Evolutionary conservation across 2,797 vertebrate genomes (phyloP), one percentile per base, ranked within the genome.

Genomic region (Chanos chanos): DNA sequence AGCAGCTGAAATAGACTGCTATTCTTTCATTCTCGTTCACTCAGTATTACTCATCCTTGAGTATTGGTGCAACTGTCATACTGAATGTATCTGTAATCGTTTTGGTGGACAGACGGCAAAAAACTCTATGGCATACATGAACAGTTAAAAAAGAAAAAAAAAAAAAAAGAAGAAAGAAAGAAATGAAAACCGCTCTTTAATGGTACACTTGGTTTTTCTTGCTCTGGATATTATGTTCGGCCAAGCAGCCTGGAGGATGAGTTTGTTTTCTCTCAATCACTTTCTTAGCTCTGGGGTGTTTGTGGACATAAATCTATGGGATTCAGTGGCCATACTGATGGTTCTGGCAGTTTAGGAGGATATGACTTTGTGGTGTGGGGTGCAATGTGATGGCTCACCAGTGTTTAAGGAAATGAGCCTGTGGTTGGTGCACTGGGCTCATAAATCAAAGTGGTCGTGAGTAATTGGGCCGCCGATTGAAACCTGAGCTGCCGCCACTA

Each of bases 331-430:
- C 27, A 44, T 16, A 19, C 43, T 67, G 22, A 45, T 22, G 53
- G 49, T 40, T 12, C 24, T 25, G n/a, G 30, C 45, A 37, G 50
- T 28, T 66, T 22, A 49, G 43, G 43, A 49, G 47, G 61, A 45
- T 68, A 50, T 56, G 60, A 48, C 64, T 73, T 68, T 53, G 50
- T 64, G 45, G 33, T 19, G 37, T 34, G 47, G 50, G 34, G 34
- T 41, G 25, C 12, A 30, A 48, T 41, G 52, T 27, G 40, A 66
- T 37, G 31, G 61, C 43, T 34, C 12, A 16, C 40, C 64, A 59
- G 73, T 56, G 73, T 71, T 76, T 78, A 76, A 76, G 76, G 73
- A 78, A 74, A 78, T 74, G 73, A 75, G 73, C 63, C 53, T 27
- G 65, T 40, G 63, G 56, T 74, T 57, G 53, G 53, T 27, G 30